Evolutionary conservation across 2,113 vertebrate genomes (phyloP).

Genomic region (Stigmatopora nigra): DNA sequence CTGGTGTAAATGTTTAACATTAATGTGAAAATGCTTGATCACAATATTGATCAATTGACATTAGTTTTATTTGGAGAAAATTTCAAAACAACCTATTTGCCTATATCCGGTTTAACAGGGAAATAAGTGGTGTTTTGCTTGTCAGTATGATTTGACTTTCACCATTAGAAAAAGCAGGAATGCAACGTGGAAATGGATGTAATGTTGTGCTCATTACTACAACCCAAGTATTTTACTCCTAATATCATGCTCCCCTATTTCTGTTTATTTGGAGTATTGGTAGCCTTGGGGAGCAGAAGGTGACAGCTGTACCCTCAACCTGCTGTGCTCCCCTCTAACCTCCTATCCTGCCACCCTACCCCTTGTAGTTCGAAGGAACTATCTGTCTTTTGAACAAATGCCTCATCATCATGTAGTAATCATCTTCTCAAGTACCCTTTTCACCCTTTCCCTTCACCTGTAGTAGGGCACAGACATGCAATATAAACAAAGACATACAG

Average conservation of each 20-base stretch:
- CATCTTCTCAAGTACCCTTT: slow-evolving; percentile 22
- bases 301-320: slow-evolving; percentile 66
- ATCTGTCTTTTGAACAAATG: slow-evolving; percentile 19
- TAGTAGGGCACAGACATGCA: slow-evolving; percentile 33
- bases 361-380: slow-evolving; percentile 28
- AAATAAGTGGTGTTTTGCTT: slow-evolving; percentile 25
- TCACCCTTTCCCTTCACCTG: slow-evolving; percentile 15
- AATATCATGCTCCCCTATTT: slow-evolving; percentile 4
- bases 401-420: slow-evolving; percentile 24
- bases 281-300: slow-evolving; percentile 53
- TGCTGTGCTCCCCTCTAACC: slow-evolving; percentile 53
- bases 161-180: neutral
- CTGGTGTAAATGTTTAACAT: neutral
- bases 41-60: neutral
- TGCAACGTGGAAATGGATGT: slow-evolving; percentile 8
- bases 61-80: neutral
- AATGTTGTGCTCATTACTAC: neutral
- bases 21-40: neutral
- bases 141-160: slow-evolving; percentile 10
- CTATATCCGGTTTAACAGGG: slow-evolving; percentile 2
- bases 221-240: neutral
- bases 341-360: slow-evolving; percentile 38
- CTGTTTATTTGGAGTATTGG: slow-evolving; percentile 37
- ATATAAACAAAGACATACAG: slow-evolving; percentile 25
- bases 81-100: neutral